Conservation (phyloP, 2,888 invertebrate genomes). For the Digitonthophagus gazella region DNA sequence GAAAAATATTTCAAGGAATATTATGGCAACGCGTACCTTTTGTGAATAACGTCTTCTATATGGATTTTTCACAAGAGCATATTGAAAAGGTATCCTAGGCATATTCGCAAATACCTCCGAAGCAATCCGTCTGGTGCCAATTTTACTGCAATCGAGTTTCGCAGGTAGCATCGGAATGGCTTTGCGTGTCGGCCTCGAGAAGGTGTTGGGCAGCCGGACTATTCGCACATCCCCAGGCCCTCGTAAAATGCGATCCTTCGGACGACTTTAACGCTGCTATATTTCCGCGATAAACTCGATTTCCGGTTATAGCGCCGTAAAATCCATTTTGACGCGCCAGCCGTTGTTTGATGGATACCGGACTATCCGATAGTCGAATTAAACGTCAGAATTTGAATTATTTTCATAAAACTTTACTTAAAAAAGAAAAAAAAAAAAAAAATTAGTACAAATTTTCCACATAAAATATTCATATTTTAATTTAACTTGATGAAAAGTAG, state of each 20-base stretch:
- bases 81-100: neutral
- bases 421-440: no score
- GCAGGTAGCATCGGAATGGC: slow-evolving; percentile 10
- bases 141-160: slow-evolving; percentile 16
- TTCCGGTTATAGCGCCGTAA: slow-evolving; percentile 28
- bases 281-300: slow-evolving; percentile 28
- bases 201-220: slow-evolving; percentile 1
- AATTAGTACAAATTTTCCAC: no score
- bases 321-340: slow-evolving; percentile 22
- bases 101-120: neutral
- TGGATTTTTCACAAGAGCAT: neutral
- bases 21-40: neutral
- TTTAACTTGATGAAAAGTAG: no score
- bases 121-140: slow-evolving; percentile 9
- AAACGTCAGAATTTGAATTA: neutral
- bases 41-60: neutral
- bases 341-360: neutral
- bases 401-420: no score
- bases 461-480: no score
- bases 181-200: slow-evolving; percentile 5
- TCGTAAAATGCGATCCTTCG: slow-evolving; percentile 22
- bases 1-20: neutral
- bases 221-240: slow-evolving; percentile 11
- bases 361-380: neutral
- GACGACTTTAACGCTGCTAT: slow-evolving; percentile 24